Conservation (phyloP, 2,113 vertebrate genomes). For the Psephotus haematonotus region DNA sequence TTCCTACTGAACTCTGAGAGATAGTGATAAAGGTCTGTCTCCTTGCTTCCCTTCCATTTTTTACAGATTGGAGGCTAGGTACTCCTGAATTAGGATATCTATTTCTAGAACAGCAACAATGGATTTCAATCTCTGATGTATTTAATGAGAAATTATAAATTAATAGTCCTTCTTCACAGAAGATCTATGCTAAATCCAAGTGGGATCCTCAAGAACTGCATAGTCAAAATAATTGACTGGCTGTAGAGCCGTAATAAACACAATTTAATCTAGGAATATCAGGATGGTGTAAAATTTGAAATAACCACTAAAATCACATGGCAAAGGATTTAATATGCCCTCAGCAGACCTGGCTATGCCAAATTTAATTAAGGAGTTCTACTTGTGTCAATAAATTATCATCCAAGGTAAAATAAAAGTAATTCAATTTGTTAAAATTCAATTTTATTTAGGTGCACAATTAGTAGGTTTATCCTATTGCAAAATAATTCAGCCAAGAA, state of each 20-base stretch:
- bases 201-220: constrained; percentile 40
- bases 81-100: constrained; percentile 49
- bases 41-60: constrained; percentile 15
- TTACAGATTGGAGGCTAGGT: neutral
- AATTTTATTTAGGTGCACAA: constrained; percentile 69
- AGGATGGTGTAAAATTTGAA: constrained; percentile 43
- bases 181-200: constrained; percentile 40
- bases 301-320: constrained; percentile 40
- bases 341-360: constrained; percentile 34
- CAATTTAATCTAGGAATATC: constrained; percentile 64
- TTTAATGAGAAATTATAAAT: constrained; percentile 75
- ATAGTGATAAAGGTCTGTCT: neutral
- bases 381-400: constrained; percentile 76
- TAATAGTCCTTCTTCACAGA: constrained; percentile 48
- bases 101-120: constrained; percentile 49
- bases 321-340: constrained; percentile 46
- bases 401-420: constrained; percentile 78
- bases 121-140: constrained; percentile 41
- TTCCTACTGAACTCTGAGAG: neutral
- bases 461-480: constrained; percentile 61
- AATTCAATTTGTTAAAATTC: constrained; percentile 65
- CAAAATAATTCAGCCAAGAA: constrained; percentile 73
- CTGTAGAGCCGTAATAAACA: constrained; percentile 57
- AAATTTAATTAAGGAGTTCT: constrained; percentile 73
- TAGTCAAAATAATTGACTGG: constrained; percentile 53